Percentiles rank a stretch among this genome's conserved stretches.
These are phyloP conservation scores for Gorsachius goisagi DNA, from an alignment of 2,113 vertebrate genomes.

Conservation along the genomic window DNA sequence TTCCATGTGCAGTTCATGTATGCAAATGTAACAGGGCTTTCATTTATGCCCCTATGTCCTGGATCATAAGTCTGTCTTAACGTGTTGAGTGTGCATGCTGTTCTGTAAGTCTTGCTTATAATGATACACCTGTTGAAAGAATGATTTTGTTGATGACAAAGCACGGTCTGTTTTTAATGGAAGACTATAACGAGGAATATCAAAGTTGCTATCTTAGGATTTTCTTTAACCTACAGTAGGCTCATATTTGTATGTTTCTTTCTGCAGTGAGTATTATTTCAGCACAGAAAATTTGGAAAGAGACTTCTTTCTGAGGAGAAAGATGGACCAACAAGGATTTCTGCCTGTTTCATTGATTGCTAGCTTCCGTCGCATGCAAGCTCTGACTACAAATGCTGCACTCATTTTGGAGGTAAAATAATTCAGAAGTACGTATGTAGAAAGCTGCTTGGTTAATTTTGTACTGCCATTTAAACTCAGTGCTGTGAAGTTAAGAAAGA, in stretches of 20 bases:
- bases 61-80: background rate
- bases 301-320: slow-evolving; percentile 95
- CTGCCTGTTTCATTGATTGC: slow-evolving; percentile 93
- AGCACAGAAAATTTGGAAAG: slow-evolving; percentile 95
- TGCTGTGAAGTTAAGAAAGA: background rate
- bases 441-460: background rate
- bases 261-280: slow-evolving; percentile 95
- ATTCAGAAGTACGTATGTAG: background rate
- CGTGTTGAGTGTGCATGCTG: background rate
- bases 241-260: background rate
- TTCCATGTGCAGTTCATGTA: background rate
- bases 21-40: background rate
- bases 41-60: background rate
- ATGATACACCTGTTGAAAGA: background rate
- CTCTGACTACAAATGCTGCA: slow-evolving; percentile 87
- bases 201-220: background rate
- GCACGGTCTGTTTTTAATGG: background rate
- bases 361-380: slow-evolving; percentile 92
- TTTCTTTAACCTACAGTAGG: background rate
- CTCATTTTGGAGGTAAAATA: slow-evolving; percentile 90
- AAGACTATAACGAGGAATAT: background rate
- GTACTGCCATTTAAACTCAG: background rate
- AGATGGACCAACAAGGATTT: slow-evolving; percentile 94
- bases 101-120: background rate
- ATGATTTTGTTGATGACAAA: background rate